Evolutionary conservation across 2,113 vertebrate species (phyloP).

Genomic region (Tinamus guttatus): DNA sequence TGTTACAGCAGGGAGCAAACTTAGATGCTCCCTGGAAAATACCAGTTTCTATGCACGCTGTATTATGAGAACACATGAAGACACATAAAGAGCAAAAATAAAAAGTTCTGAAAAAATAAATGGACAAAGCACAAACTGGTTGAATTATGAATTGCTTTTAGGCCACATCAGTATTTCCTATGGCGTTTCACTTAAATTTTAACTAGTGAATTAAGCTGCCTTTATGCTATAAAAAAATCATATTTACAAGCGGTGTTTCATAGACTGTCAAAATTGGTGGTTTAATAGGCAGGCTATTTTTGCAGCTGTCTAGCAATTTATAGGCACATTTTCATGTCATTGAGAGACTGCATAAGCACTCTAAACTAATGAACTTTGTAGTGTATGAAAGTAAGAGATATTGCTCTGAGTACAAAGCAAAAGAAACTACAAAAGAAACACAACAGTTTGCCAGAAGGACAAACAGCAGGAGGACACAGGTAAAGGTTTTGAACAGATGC

Average conservation of each 20-base stretch:
- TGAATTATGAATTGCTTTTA: not conserved
- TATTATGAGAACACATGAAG: not conserved
- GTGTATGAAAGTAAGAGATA: not conserved
- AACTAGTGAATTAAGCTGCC: not conserved
- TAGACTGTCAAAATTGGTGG: not conserved
- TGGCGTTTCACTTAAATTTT: not conserved
- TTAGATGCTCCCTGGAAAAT: not conserved
- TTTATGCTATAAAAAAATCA: not conserved
- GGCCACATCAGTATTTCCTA: not conserved
- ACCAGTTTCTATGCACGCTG: not conserved
- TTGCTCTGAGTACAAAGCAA: not conserved
- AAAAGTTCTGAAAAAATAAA: not conserved
- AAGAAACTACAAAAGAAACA: not conserved
- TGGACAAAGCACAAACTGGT: not conserved
- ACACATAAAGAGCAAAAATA: not conserved
- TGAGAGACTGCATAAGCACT: not conserved
- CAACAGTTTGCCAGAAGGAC: constrained; percentile 56
- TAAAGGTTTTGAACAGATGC: constrained; percentile 68
- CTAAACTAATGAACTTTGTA: constrained; percentile 25
- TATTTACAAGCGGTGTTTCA: not conserved
- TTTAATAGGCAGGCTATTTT: not conserved
- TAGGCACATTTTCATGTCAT: not conserved
- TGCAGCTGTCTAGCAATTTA: not conserved
- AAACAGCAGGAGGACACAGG: constrained; percentile 62
- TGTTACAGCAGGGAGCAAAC: not conserved